Percentiles rank a stretch among this genome's conserved stretches.
These are phyloP conservation scores for Anniella stebbinsi DNA, from an alignment of 2,797 vertebrate species.

Conservation along the genomic window DNA sequence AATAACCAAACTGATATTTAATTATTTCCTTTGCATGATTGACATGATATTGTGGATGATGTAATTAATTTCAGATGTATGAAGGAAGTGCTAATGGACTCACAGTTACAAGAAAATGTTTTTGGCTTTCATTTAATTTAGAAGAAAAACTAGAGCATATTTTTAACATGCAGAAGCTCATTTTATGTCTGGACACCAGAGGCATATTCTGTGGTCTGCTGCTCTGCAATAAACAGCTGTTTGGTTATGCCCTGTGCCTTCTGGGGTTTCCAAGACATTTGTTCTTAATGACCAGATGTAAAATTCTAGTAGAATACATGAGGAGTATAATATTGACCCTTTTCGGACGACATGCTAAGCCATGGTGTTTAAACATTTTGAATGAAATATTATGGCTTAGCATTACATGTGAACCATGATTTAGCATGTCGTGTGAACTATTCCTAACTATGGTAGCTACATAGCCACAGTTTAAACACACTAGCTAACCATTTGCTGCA, in stretches of 20 bases:
- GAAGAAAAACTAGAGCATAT: conserved; percentile 29
- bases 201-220: conserved; percentile 64
- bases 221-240: conserved; percentile 70
- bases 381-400: no score
- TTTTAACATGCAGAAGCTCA: conserved; percentile 39
- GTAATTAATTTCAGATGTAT: conserved; percentile 55
- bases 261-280: conserved; percentile 67
- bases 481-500: no score
- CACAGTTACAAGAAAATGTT: conserved; percentile 38
- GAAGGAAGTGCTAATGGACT: conserved; percentile 47
- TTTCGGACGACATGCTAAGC: no score
- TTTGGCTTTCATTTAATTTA: conserved; percentile 58
- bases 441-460: no score
- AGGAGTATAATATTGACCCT: conserved; percentile 28
- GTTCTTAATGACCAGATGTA: conserved; percentile 72
- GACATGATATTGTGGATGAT: conserved; percentile 43
- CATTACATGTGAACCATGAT: no score
- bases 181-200: conserved; percentile 64
- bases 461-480: no score
- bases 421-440: no score
- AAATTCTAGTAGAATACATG: conserved; percentile 56
- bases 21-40: conserved; percentile 38
- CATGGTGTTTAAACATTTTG: no score
- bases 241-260: conserved; percentile 63
- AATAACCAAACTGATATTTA: conserved; percentile 44